These are phyloP conservation scores for Alcedo atthis DNA, from an alignment of 2,797 vertebrate species.

Conservation along the genomic window DNA sequence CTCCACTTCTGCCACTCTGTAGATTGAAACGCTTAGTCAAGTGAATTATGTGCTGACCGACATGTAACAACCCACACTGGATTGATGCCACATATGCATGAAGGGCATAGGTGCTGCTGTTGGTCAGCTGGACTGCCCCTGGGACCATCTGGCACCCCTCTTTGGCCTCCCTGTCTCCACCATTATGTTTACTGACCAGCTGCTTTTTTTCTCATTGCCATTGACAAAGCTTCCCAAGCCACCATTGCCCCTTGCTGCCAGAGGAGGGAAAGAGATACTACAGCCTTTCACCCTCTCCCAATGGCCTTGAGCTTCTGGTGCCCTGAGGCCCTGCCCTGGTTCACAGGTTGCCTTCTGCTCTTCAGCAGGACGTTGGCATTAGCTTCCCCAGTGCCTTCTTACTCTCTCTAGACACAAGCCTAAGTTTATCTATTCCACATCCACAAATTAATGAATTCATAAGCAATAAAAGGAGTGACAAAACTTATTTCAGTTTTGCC, in stretches of 20 bases:
- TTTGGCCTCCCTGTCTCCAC: not conserved
- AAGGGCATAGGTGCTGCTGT: conserved; percentile 51
- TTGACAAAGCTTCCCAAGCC: conserved; percentile 21
- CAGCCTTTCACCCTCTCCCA: not conserved
- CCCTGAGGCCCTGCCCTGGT: not conserved
- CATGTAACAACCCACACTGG: not conserved
- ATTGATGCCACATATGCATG: conserved; percentile 8
- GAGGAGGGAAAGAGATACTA: conserved; percentile 1
- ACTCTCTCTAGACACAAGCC: not conserved
- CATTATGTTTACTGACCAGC: conserved; percentile 31
- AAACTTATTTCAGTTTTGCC: conserved; percentile 4
- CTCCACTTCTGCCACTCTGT: conserved; percentile 7
- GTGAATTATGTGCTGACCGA: conserved; percentile 50
- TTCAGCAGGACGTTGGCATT: not conserved
- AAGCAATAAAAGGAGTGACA: not conserved
- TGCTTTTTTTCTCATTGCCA: conserved; percentile 34
- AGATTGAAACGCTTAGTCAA: not conserved
- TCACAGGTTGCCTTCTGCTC: not conserved
- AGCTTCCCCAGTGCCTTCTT: not conserved
- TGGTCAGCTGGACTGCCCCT: conserved; percentile 51
- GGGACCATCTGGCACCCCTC: conserved; percentile 45
- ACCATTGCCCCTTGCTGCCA: not conserved
- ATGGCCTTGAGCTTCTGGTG: not conserved
- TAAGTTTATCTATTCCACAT: not conserved
- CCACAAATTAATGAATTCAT: not conserved